A percentile compares a stretch with the other conserved stretches of the same genome.
phyloP scores from a whole-genome alignment of 1,140 invertebrate species.

The Panagrolaimus sp. region DNA sequence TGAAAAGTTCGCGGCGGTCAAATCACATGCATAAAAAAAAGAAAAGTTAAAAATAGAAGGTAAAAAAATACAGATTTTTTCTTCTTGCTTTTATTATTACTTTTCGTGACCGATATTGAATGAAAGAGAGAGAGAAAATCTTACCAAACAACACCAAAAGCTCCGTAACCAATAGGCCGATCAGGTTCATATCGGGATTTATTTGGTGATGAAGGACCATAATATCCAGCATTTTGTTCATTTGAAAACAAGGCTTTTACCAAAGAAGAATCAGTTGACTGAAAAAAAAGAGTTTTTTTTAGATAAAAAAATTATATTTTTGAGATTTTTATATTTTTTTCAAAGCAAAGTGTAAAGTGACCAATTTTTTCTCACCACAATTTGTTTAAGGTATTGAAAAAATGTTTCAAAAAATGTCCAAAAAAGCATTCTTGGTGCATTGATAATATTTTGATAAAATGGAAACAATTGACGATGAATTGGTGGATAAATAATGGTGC shows the following conservation, averaged over 20 bases:
- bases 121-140: conserved; percentile 60
- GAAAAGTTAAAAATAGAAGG: no score
- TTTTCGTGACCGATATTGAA: no score
- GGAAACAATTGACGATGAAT: no score
- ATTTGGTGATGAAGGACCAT: conserved; percentile 3
- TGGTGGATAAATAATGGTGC: no score
- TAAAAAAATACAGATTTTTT: no score
- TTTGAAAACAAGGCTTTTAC: conserved; percentile 17
- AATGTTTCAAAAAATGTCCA: conserved; percentile 11
- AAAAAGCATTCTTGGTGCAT: conserved; percentile 1
- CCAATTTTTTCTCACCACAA: conserved; percentile 11
- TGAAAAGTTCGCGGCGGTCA: no score
- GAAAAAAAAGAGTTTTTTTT: conserved; percentile 4
- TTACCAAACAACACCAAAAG: conserved; percentile 98
- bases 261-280: conserved; percentile 11
- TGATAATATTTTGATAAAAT: no score
- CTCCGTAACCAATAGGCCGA: conserved; percentile 95
- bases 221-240: conserved; percentile 10
- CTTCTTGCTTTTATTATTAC: no score
- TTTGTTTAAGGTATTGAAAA: background rate
- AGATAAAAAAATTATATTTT: background rate
- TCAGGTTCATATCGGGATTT: conserved; percentile 69
- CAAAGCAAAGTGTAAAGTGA: conserved; percentile 8
- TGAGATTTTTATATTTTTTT: background rate
- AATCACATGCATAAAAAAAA: no score